Base-by-base conservation (phyloP, 2,888 invertebrate species). In the Cryptophagus acutangulus region DNA sequence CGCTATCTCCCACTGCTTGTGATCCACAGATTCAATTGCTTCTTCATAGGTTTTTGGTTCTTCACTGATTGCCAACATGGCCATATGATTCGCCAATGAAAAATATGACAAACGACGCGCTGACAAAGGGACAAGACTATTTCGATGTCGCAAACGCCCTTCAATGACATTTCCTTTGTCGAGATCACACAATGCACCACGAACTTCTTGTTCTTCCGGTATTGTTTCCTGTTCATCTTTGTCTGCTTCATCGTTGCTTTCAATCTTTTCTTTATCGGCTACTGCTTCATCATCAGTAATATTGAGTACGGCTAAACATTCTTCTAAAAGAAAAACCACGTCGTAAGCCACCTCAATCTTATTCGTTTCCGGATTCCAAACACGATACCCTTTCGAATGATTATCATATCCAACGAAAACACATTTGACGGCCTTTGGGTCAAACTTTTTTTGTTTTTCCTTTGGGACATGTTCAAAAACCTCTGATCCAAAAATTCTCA, bases 301-400 rank as follows among this genome's bases (percentile, higher is more conserved):
- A 20, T 20, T 26, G n/a, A 26, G n/a, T 8, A 26, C n/a, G 4
- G n/a, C 10, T 3, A 13, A 3, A 26, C 12, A 12, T 3, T 3
- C 9, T 6, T 6, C 4, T n/a, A 13, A 4, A 15, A 15, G 28
- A 26, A 58, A 54, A 2, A 36, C 40, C 2, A 60, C 55, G 41
- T 57, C 43, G 29, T 48, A 45, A 9, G 50, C 49, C n/a, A 54
- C 43, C 2, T 35, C 46, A n/a, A 57, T 46, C 33, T 48, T 54
- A 20, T 39, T 48, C 1, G 40, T 42, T 3, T 30, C 29, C 5
- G 46, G 47, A 34, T 50, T 44, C 35, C 41, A 58, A 5, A 59
- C 34, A 17, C 52, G 14, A 39, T 59, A 61, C 24, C 55, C 54
- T 16, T 36, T 36, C 17, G 34, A 33, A 3, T 40, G 18, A 14